Evolutionary conservation across 2,113 vertebrate species (phyloP), one percentile per base, ranked within the genome.

Genomic region (Edolisoma coerulescens): DNA sequence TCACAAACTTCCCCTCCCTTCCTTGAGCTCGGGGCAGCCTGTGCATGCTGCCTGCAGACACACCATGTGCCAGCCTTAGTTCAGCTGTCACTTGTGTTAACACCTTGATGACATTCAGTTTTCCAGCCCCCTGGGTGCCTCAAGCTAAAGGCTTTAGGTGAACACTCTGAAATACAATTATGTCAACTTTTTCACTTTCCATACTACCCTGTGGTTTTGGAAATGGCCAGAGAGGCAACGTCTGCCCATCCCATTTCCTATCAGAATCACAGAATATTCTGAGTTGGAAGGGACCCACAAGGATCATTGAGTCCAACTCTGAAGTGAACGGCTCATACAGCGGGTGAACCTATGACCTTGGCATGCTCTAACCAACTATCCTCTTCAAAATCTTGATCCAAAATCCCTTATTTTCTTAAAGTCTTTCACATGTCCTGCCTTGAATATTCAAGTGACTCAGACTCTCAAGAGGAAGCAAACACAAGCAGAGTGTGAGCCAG

Each of bases 171-270:
- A 49, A 76, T 33, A 63, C 7, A 73, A 44, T 16, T 19, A 4
- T 1, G 7, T 20, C 63, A 50, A 15, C 47, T n/a, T 65, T 28
- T 26, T 61, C 15, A 7, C 54, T 78, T 71, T 32, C 42, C 33
- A 16, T 7, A 7, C 39, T 61, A 7, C 22, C 33, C 39, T 15
- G 4, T 16, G 8, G 1, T 89, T 71, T 50, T 27, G 32, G 52
- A 52, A 90, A 63, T 0, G 5, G 52, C 32, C 65, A 24, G 14
- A 76, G 27, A 75, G 37, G 53, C 41, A 6, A 2, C 0, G 0
- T 27, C 32, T 65, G 26, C 54, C 69, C 69, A 60, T 20, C 57
- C 23, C 20, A 64, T 18, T 76, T 78, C 61, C n/a, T 4, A 12
- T 33, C 17, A 42, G 22, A 59, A 22, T 7, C 17, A 37, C 32